Conservation (phyloP, 1,140 invertebrate genomes). For the Brachionus rubens region DNA sequence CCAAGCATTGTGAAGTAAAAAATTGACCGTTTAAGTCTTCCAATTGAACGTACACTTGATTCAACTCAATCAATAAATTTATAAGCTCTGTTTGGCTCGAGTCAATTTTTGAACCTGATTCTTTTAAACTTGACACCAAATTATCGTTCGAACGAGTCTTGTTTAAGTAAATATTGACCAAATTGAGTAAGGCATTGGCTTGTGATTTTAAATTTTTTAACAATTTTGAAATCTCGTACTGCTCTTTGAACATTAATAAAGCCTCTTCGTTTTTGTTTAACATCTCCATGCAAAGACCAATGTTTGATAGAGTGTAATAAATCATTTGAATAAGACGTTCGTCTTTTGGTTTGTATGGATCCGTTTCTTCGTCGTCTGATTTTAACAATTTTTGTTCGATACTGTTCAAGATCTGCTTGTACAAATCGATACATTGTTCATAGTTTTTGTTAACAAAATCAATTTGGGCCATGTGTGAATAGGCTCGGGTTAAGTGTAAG, state of each 20-base stretch:
- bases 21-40: conserved; percentile 40
- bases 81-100: background rate
- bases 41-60: conserved; percentile 4
- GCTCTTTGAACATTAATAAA: conserved; percentile 39
- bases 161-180: conserved; percentile 38
- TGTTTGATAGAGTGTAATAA: conserved; percentile 38
- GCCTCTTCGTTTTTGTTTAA: conserved; percentile 32
- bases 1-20: conserved; percentile 39
- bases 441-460: conserved; percentile 36
- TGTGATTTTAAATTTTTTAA: conserved; percentile 16
- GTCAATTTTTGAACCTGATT: background rate
- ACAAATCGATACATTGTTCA: conserved; percentile 32
- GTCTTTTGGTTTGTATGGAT: background rate
- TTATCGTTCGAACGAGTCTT: background rate
- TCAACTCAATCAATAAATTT: background rate
- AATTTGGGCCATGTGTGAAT: conserved; percentile 45
- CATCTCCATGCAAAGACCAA: conserved; percentile 46
- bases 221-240: conserved; percentile 41
- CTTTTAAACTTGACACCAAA: background rate
- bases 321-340: conserved; percentile 45
- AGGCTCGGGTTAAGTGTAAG: conserved; percentile 29
- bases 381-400: conserved; percentile 27
- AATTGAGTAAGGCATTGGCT: conserved; percentile 42
- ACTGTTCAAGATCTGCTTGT: conserved; percentile 29
- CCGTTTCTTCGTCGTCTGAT: background rate